These are phyloP conservation scores for Lamproptera curius DNA, from an alignment of 2,888 invertebrate genomes.

Conservation along the genomic window DNA sequence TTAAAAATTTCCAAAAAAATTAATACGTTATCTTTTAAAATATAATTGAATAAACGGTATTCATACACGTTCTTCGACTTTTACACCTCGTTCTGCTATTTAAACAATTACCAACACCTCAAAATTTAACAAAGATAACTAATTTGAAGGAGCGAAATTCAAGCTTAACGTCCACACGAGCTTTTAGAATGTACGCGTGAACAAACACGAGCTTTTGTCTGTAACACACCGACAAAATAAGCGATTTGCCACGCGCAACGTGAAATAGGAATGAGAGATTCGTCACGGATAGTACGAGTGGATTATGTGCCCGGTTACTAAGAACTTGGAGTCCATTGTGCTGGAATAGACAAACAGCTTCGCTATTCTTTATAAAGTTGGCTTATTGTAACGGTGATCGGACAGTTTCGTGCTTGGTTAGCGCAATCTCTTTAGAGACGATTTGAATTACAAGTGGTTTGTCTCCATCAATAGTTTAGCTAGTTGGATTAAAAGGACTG, in stretches of 20 bases:
- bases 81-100: too few species aligned
- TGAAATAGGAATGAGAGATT: slow-evolving; percentile 48
- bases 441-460: too few species aligned
- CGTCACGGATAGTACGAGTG: slow-evolving; percentile 40
- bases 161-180: slow-evolving; percentile 17
- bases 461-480: too few species aligned
- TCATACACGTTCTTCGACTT: too few species aligned
- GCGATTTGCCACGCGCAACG: slow-evolving; percentile 40
- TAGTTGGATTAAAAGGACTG: too few species aligned
- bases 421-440: too few species aligned
- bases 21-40: too few species aligned
- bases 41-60: too few species aligned
- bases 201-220: slow-evolving; percentile 28
- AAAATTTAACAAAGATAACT: too few species aligned
- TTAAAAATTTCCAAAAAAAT: too few species aligned
- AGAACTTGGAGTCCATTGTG: slow-evolving; percentile 11
- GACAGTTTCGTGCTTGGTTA: too few species aligned
- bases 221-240: slow-evolving; percentile 35
- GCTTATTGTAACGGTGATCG: neutral
- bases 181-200: slow-evolving; percentile 23
- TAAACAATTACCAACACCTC: too few species aligned
- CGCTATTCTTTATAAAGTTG: neutral
- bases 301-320: slow-evolving; percentile 8
- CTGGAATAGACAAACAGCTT: slow-evolving; percentile 8
- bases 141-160: slow-evolving; percentile 7